A percentile compares a stretch with the other conserved stretches of the same genome.
Evolutionary conservation across 2,888 invertebrate species (phyloP).

Genomic region (Phrixothrix hirtus): DNA sequence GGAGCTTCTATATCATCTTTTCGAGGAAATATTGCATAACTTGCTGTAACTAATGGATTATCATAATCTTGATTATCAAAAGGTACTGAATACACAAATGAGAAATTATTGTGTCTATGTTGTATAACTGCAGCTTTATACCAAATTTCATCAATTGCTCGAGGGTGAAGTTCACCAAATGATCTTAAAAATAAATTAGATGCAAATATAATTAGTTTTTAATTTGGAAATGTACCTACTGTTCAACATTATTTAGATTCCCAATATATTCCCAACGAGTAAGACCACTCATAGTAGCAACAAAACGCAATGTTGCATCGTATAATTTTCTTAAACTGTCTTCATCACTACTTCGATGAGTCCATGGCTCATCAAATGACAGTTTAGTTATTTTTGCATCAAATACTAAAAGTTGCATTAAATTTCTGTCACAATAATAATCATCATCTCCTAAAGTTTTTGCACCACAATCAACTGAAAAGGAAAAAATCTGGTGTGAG

Average conservation of each 20-base stretch:
- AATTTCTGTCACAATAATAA: conserved; percentile 82
- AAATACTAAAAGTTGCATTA: conserved; percentile 83
- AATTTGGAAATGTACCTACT: conserved; percentile 37
- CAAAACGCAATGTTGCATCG: conserved; percentile 76
- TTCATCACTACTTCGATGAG: conserved; percentile 55
- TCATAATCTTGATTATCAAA: conserved; percentile 57
- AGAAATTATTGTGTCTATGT: conserved; percentile 74
- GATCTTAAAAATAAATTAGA: too few species aligned
- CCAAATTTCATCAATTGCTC: conserved; percentile 88
- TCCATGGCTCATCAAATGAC: conserved; percentile 54
- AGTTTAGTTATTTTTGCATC: conserved; percentile 77
- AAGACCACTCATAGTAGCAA: conserved; percentile 87
- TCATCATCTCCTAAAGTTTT: conserved; percentile 68
- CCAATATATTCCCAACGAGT: conserved; percentile 84
- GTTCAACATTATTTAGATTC: conserved; percentile 57
- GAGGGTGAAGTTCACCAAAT: conserved; percentile 75
- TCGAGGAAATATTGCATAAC: conserved; percentile 80
- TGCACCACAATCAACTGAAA: conserved; percentile 68
- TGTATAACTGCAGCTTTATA: conserved; percentile 88
- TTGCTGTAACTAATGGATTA: conserved; percentile 75
- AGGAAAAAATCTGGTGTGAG: too few species aligned
- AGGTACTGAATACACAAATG: conserved; percentile 78
- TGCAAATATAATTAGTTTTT: too few species aligned
- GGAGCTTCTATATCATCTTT: conserved; percentile 78
- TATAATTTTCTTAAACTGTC: conserved; percentile 65